These are phyloP conservation scores for Clunio marinus DNA, from an alignment of 2,888 invertebrate species.

Conservation along the genomic window DNA sequence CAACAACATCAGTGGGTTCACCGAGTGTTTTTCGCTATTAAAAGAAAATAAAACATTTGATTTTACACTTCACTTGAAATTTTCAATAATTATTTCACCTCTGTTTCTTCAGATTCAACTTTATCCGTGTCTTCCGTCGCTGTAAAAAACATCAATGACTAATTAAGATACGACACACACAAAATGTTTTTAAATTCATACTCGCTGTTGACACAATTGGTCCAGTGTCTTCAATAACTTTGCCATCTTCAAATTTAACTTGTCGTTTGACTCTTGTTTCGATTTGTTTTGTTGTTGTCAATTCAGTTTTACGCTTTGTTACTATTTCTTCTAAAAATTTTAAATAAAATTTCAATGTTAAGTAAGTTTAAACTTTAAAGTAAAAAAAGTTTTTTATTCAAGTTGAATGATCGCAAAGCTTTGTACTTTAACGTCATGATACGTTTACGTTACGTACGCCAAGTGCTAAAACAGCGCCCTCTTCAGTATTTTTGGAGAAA, in stretches of 20 bases:
- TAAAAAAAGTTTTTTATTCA: no score
- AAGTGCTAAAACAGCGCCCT: no score
- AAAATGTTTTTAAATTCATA: no score
- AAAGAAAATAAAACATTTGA: no score
- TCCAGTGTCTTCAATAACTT: constrained; percentile 83
- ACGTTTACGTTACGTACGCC: no score
- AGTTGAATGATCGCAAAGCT: no score
- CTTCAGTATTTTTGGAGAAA: no score
- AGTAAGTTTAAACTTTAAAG: no score
- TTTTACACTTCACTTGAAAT: constrained; percentile 1
- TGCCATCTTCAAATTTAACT: constrained; percentile 83
- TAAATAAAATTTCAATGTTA: neutral
- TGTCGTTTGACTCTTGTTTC: constrained; percentile 87
- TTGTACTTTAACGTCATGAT: no score
- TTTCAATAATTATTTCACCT: constrained; percentile 53
- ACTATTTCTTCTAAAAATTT: constrained; percentile 81
- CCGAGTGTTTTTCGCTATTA: constrained; percentile 54
- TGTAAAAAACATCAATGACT: neutral
- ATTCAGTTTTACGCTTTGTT: constrained; percentile 83
- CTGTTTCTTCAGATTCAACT: constrained; percentile 82
- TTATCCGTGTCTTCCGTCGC: constrained; percentile 81
- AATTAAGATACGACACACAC: no score
- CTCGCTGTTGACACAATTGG: constrained; percentile 74
- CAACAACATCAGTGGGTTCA: constrained; percentile 47
- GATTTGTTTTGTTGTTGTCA: constrained; percentile 84